Conservation (phyloP, 2,797 vertebrate species). For the Tolypeutes matacus region DNA sequence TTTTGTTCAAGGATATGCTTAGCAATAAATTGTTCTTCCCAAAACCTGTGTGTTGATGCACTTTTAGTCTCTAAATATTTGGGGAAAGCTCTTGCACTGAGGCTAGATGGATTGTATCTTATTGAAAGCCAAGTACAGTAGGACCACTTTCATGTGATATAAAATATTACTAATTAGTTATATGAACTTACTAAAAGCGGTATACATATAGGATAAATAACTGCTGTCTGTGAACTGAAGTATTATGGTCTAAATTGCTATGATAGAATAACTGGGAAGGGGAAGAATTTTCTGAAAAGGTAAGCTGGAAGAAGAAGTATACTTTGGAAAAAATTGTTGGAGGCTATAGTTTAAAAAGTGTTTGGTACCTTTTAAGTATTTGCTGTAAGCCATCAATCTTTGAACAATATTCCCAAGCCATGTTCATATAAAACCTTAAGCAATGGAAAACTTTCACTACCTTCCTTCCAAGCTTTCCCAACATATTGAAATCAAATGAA, state of each 20-base stretch:
- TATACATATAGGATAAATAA: neutral
- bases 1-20: conserved; percentile 96
- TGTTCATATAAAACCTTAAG: neutral
- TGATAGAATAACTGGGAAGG: neutral
- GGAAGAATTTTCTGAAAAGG: conserved; percentile 39
- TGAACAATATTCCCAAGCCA: neutral
- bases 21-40: conserved; percentile 99
- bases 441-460: neutral
- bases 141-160: neutral
- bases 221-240: neutral
- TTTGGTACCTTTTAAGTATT: neutral
- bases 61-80: conserved; percentile 84
- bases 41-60: conserved; percentile 86
- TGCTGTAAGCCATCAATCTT: neutral
- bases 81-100: neutral
- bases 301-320: conserved; percentile 29
- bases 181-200: neutral
- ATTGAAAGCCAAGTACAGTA: neutral
- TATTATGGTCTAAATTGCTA: neutral
- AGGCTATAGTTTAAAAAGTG: neutral
- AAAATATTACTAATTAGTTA: conserved; percentile 52
- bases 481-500: neutral
- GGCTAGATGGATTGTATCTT: neutral
- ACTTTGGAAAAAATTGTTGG: neutral
- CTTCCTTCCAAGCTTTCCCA: neutral